Base-by-base conservation (phyloP, 2,888 invertebrate genomes). In the Hydroisotoma schaefferi region DNA sequence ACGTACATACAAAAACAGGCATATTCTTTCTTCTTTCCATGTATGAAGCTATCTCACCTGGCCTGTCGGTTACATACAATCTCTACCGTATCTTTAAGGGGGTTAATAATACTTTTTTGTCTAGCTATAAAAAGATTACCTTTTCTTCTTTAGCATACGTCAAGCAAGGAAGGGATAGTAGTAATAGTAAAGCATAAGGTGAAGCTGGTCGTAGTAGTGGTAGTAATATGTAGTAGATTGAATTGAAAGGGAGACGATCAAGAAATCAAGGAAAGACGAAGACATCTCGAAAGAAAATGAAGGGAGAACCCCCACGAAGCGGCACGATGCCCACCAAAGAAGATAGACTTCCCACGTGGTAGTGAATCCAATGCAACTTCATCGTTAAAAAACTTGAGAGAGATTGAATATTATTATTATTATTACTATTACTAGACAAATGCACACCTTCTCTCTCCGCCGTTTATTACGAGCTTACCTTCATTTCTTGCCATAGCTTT, bases 261-360 rank as follows among this genome's bases (percentile, higher is more conserved):
- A 44, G 59, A 62, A 62, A 63, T 55, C 55, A 60, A 59, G 57
- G 15, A 59, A 62, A 49, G 18, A 49, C 20, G 29, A 54, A 54
- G 54, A 43, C 25, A 43, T 43, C 40, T 54, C 18, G 25, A n/a
- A 33, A n/a, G 59, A 51, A 57, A 55, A 59, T 55, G 63, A 63
- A 54, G 38, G 59, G 49, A 57, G 69, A 71, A 61, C 71, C 71
- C 71, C 71, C 71, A 71, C 71, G 71, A 69, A 57, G 71, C 66
- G 67, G 69, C 71, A 71, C 68, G 71, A 69, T 71, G 71, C 71
- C 71, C 71, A 71, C 71, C 71, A 69, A 71, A 71, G 71, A 71
- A 56, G 69, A 68, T 59, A 58, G 69, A 71, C 68, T 69, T 68
- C 69, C 71, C 71, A 71, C 71, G 71, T 71, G 71, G 70, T 66